Evolutionary conservation across 1,140 invertebrate genomes (phyloP).

Genomic region (Rhynchophorus ferrugineus): DNA sequence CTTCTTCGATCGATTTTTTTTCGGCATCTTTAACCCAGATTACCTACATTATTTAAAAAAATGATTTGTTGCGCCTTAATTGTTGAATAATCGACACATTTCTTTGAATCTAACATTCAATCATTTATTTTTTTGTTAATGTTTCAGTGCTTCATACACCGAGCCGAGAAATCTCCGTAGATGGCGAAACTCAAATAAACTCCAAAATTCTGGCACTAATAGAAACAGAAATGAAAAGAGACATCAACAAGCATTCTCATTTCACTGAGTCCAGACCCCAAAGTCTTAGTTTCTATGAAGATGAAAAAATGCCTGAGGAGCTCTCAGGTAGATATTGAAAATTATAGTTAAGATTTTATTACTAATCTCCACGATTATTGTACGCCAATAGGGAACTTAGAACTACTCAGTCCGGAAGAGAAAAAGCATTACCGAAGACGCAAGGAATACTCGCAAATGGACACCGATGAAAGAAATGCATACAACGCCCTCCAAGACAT

Average conservation of each 20-base stretch:
- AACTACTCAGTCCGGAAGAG: constrained; percentile 39
- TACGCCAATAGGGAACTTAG: constrained; percentile 32
- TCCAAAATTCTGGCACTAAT: constrained; percentile 51
- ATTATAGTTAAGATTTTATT: neutral
- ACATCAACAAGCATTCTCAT: constrained; percentile 36
- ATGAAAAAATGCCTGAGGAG: constrained; percentile 40
- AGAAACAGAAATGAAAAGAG: constrained; percentile 50
- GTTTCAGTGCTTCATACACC: constrained; percentile 25
- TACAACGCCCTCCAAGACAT: constrained; percentile 38
- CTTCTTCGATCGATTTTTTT: too few species aligned
- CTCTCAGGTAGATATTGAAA: constrained; percentile 28
- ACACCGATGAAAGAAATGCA: constrained; percentile 36
- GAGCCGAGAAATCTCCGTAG: constrained; percentile 44
- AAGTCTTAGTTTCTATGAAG: constrained; percentile 41
- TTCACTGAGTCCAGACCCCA: constrained; percentile 40
- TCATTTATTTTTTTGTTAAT: too few species aligned
- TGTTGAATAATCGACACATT: too few species aligned
- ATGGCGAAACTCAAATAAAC: constrained; percentile 51
- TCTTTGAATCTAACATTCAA: too few species aligned
- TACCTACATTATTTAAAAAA: too few species aligned
- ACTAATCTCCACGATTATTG: neutral
- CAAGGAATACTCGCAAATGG: constrained; percentile 34
- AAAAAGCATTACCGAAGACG: constrained; percentile 34
- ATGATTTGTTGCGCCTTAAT: too few species aligned
- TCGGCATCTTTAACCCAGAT: too few species aligned